Conservation (phyloP, 1,140 invertebrate species). For the Polyergus mexicanus region DNA sequence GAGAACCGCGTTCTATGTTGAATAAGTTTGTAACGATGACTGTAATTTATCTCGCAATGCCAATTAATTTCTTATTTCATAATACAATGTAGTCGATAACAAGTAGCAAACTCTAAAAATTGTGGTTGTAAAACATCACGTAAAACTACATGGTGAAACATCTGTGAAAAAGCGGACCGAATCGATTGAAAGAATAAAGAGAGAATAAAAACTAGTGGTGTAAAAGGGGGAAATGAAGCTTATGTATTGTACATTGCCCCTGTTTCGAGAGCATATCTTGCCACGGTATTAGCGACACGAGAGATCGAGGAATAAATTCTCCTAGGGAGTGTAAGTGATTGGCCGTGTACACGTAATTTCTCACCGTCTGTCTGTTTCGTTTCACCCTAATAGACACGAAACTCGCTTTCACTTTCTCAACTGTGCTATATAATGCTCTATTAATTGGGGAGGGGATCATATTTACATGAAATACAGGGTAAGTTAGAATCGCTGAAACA, state of each 20-base stretch:
- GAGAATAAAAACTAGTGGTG: background rate
- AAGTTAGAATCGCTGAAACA: conserved; percentile 4
- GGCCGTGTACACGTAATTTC: background rate
- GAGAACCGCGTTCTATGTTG: background rate
- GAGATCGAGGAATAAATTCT: conserved; percentile 16
- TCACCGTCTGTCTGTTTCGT: conserved; percentile 1
- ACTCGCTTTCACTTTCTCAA: conserved; percentile 10
- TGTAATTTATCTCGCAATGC: too few species aligned
- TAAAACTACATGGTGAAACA: background rate
- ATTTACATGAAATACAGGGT: conserved; percentile 4
- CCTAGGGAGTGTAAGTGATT: conserved; percentile 1
- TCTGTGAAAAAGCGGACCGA: background rate
- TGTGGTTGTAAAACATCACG: background rate
- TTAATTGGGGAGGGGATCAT: conserved; percentile 5
- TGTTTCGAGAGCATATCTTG: conserved; percentile 5
- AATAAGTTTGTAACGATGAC: background rate
- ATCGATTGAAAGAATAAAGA: background rate
- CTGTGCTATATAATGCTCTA: background rate
- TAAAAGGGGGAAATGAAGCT: background rate
- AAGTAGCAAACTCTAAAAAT: background rate
- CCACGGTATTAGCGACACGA: background rate
- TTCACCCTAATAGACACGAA: conserved; percentile 25
- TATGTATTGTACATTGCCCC: background rate
- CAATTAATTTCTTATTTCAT: background rate
- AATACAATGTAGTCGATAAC: background rate